Base-by-base conservation (phyloP, 2,797 vertebrate genomes). In the Hydrolagus colliei region DNA sequence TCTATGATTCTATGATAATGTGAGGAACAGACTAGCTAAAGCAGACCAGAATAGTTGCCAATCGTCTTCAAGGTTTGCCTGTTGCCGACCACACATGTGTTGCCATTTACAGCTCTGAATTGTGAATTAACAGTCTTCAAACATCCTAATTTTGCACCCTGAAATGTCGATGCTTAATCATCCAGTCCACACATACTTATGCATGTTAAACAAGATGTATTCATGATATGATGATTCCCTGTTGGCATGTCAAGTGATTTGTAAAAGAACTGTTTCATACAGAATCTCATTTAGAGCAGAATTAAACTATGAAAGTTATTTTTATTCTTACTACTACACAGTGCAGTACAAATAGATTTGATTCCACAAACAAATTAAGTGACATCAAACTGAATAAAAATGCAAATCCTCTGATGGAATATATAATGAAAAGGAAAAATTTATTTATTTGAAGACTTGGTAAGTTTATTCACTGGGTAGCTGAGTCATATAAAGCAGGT, bases 251-350 rank as follows among this genome's bases (percentile, higher is more conserved):
- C 59, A 78, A 63, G 63, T 9, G 5, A 9, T n/a, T 62, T 78
- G 59, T 62, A 62, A 62, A 11, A 61, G 16, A 59, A 22, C 11
- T 2, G 2, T 13, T 78, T 77, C 61, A 11, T 4, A 11, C 52
- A 77, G 52, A 20, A n/a, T 77, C 52, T 62, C 10, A 59, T 52
- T 62, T 62, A 22, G 20, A 12, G 76, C 12, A 62, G 11, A 62
- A 78, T 78, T 22, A 78, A 59, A 78, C 59, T 78, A n/a, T 27
- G 22, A 61, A 77, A 62, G 75, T 77, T 77, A 61, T 75, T 75
- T 75, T 75, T 13, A 7, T 52, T 18, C 74, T 41, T 76, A 9
- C 41, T 76, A 18, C 20, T 59, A 76, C 2, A 18, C n/a, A 76
- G 18, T 18, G 20, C 41, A 52, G 41, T 52, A 52, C 41, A 52